Conservation (phyloP, 2,797 vertebrate species). For the Somateria mollissima region DNA sequence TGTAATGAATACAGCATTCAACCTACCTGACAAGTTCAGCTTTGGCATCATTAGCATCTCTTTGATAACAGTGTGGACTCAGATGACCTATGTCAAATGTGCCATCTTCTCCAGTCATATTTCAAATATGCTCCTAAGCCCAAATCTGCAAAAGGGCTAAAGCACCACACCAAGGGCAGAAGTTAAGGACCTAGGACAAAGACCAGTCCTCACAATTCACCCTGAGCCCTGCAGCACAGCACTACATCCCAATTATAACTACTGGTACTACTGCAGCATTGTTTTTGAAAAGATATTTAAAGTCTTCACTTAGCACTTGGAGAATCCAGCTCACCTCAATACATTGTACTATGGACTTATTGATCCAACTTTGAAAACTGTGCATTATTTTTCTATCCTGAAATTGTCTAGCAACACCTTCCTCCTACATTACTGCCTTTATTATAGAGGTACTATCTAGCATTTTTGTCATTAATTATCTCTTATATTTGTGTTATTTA, state of each 20-base stretch:
- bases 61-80: neutral
- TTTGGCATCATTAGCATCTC: neutral
- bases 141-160: neutral
- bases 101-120: neutral
- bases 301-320: neutral
- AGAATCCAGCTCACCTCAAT: neutral
- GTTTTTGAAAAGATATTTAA: neutral
- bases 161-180: neutral
- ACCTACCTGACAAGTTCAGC: neutral
- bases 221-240: fast-evolving
- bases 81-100: neutral
- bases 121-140: neutral
- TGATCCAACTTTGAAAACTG: neutral
- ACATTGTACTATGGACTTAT: neutral
- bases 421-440: neutral
- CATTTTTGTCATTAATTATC: neutral
- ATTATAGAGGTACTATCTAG: neutral
- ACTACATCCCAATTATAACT: neutral
- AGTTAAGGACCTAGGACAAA: neutral
- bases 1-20: neutral
- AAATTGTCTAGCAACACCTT: neutral
- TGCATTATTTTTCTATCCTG: neutral
- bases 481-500: neutral
- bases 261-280: neutral
- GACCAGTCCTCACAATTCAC: neutral